phyloP scores from a whole-genome alignment of 2,797 vertebrate genomes.

The Cephalopachus bancanus region DNA sequence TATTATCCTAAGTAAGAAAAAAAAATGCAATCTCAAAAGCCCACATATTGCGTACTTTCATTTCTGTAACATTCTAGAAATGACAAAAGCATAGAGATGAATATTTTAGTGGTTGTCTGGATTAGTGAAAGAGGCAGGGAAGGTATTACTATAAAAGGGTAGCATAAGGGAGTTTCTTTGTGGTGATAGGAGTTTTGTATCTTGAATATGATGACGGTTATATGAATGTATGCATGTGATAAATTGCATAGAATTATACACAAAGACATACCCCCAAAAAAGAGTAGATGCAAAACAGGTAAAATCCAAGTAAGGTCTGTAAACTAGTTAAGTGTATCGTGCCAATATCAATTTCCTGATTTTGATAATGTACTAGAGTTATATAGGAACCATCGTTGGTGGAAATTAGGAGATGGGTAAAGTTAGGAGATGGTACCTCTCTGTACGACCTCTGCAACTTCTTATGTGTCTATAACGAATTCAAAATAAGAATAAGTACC shows the following conservation, averaged over 20 bases:
- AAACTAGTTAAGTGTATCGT: background rate
- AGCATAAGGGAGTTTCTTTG: background rate
- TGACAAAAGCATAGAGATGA: background rate
- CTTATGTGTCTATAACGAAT: constrained; percentile 19
- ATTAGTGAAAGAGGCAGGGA: background rate
- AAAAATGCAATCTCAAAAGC: background rate
- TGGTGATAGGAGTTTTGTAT: background rate
- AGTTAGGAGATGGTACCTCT: background rate
- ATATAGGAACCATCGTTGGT: background rate
- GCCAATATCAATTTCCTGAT: background rate
- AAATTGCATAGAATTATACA: background rate
- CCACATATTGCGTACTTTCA: background rate
- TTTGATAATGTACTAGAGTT: background rate
- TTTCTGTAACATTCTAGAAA: background rate
- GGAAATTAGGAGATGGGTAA: background rate
- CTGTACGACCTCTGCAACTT: background rate
- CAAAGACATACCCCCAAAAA: background rate
- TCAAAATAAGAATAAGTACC: background rate
- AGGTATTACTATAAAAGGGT: background rate
- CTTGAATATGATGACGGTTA: background rate
- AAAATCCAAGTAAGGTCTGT: background rate
- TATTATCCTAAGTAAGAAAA: background rate
- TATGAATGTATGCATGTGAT: background rate
- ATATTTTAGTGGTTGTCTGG: background rate
- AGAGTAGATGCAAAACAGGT: background rate